Evolutionary conservation across 2,113 vertebrate species (phyloP), one percentile per base, ranked within the genome.

Genomic region (Anser brachyrhynchus): DNA sequence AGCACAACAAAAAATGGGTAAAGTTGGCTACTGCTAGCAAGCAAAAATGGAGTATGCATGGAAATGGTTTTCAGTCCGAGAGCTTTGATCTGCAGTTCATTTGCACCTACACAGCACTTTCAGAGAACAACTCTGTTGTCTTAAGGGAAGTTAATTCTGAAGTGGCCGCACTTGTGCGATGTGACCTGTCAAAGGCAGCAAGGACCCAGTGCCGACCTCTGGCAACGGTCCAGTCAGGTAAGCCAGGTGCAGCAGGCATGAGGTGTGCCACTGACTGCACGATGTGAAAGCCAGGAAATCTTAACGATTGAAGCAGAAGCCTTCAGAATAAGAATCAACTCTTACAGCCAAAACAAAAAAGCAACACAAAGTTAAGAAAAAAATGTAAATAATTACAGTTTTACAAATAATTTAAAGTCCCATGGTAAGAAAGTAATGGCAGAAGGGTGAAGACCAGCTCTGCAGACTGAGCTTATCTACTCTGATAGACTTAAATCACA

Each of bases 31-130:
- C 22, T 21, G 64, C 59, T 43, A 41, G 65, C 55, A 33, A 80
- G 69, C 37, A 83, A 29, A 93, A 73, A 19, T 2, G 37, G 52
- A 35, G n/a, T 1, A 4, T 6, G 59, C 43, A 3, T 3, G 39
- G 35, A 11, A 10, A 1, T 0, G 12, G 57, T 55, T 79, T n/a
- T 39, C 65, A 20, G 8, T 28, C 43, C 0, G 0, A 73, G n/a
- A 85, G 49, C 54, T 57, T 70, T 31, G 20, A 10, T 46, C 70
- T 51, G 65, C 14, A 7, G 84, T 77, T 55, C 43, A 67, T 52
- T 5, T 82, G 66, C 57, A 92, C 13, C 39, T 35, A 14, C 51
- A 37, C 19, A 35, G 7, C 11, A 9, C 6, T 2, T 46, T 13
- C 5, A 7, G 28, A 81, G 44, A 39, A 57, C 33, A 26, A 23